phyloP scores from a whole-genome alignment of 2,113 vertebrate genomes.

The Pleuronectes platessa region DNA sequence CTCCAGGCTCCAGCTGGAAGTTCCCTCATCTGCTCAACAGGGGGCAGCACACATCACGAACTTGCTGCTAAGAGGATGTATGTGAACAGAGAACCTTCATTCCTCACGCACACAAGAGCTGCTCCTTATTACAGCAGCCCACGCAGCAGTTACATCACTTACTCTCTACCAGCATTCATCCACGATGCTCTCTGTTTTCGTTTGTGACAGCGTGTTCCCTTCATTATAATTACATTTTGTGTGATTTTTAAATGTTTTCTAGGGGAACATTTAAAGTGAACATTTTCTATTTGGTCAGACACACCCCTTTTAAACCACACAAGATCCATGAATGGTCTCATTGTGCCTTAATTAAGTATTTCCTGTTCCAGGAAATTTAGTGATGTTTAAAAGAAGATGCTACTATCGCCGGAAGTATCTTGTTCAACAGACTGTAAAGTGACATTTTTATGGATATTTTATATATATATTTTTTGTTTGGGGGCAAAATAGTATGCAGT shows the following conservation, averaged over 20 bases:
- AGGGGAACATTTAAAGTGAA: neutral
- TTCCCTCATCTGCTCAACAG: constrained; percentile 38
- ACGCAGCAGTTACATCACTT: constrained; percentile 36
- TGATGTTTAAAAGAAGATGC: neutral
- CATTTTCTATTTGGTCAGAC: neutral
- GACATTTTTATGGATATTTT: neutral
- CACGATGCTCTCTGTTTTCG: constrained; percentile 30
- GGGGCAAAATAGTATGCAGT: neutral
- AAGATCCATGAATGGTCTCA: too few species aligned
- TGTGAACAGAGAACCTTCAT: neutral
- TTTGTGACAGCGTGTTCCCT: constrained; percentile 7
- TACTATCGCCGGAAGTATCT: neutral
- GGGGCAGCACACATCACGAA: constrained; percentile 45
- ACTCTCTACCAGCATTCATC: constrained; percentile 25
- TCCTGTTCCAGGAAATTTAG: neutral
- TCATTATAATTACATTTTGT: constrained; percentile 30
- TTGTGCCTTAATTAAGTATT: neutral
- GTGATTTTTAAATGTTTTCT: constrained; percentile 3
- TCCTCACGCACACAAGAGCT: constrained; percentile 23
- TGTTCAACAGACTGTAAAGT: neutral
- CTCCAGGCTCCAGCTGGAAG: constrained; percentile 17
- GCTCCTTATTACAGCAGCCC: constrained; percentile 30
- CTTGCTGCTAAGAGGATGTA: constrained; percentile 11
- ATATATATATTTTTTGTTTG: neutral
- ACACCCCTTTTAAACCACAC: neutral